These are phyloP conservation scores for Diplodus puntazzo DNA, from an alignment of 2,797 vertebrate genomes.

Conservation along the genomic window DNA sequence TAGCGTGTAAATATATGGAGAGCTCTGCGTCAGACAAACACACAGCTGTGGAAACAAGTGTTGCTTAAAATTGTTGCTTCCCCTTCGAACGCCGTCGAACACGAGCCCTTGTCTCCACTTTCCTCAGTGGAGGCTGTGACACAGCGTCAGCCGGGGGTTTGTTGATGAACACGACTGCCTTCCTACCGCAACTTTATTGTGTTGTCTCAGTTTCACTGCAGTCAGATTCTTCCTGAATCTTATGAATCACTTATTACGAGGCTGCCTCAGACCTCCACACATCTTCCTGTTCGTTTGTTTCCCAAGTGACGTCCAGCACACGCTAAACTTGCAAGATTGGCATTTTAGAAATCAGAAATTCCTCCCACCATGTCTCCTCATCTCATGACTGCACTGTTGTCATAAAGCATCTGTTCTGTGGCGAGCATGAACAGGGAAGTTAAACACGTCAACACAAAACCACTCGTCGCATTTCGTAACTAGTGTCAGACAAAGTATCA, in stretches of 20 bases:
- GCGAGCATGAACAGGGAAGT: neutral
- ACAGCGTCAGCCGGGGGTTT: conserved; percentile 42
- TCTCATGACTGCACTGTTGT: conserved; percentile 15
- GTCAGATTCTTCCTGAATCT: neutral
- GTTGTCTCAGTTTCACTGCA: conserved; percentile 3
- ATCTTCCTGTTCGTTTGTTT: neutral
- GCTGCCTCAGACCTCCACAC: conserved; percentile 3
- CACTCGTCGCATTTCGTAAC: neutral
- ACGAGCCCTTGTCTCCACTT: conserved; percentile 43
- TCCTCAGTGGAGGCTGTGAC: conserved; percentile 25
- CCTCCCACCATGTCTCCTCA: conserved; percentile 23
- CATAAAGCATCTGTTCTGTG: conserved; percentile 25
- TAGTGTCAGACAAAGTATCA: too few relatives aligned
- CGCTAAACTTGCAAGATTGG: conserved; percentile 7
- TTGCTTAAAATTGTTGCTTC: conserved; percentile 61
- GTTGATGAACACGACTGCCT: conserved; percentile 5
- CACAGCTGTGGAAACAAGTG: conserved; percentile 72
- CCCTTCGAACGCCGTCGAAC: conserved; percentile 31
- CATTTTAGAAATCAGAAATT: too few relatives aligned
- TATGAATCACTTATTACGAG: conserved; percentile 17
- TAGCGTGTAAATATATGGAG: conserved; percentile 53
- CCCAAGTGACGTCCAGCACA: neutral
- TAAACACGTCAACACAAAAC: neutral
- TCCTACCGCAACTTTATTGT: neutral
- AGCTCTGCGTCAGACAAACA: conserved; percentile 59